Percentiles rank a stretch among this genome's conserved stretches.
Conservation (phyloP, 1,140 invertebrate genomes). For the Diabrotica virgifera region DNA sequence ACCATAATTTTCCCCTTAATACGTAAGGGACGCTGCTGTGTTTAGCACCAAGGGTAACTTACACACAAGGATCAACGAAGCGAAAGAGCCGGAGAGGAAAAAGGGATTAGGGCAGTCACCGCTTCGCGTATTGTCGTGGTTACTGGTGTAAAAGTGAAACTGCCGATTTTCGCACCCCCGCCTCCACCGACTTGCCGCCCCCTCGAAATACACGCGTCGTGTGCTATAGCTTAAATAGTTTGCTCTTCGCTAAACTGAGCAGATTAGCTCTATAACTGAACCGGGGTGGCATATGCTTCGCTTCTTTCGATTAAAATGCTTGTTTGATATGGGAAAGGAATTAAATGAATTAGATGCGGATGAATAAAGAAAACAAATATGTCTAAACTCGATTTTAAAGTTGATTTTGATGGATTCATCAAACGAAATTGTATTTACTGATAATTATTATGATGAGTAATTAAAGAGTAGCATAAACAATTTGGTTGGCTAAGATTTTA, state of each 20-base stretch:
- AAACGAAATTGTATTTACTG: too few species aligned
- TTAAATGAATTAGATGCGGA: not conserved
- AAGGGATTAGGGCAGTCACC: slow-evolving; percentile 37
- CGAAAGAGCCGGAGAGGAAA: slow-evolving; percentile 27
- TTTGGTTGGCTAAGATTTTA: too few species aligned
- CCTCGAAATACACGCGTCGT: too few species aligned
- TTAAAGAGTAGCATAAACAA: too few species aligned
- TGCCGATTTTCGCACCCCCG: slow-evolving; percentile 24
- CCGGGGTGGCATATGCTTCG: slow-evolving; percentile 18
- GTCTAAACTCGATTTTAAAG: too few species aligned
- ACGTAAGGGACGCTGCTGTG: not conserved
- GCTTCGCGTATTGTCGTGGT: slow-evolving; percentile 39
- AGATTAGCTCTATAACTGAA: slow-evolving; percentile 18
- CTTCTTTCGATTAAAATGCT: slow-evolving; percentile 11
- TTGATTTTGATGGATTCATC: too few species aligned
- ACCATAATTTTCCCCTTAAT: too few species aligned
- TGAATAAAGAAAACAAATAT: too few species aligned
- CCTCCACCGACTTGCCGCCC: not conserved
- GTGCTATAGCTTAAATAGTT: slow-evolving; percentile 14
- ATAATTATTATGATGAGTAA: too few species aligned
- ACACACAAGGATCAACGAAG: slow-evolving; percentile 11
- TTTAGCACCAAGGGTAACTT: not conserved
- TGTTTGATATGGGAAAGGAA: slow-evolving; percentile 8
- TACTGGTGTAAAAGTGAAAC: slow-evolving; percentile 42
- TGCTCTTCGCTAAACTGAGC: slow-evolving; percentile 20